Evolutionary conservation across 2,797 vertebrate species (phyloP), one percentile per base, ranked within the genome.

Genomic region (Premnoplex brunnescens): DNA sequence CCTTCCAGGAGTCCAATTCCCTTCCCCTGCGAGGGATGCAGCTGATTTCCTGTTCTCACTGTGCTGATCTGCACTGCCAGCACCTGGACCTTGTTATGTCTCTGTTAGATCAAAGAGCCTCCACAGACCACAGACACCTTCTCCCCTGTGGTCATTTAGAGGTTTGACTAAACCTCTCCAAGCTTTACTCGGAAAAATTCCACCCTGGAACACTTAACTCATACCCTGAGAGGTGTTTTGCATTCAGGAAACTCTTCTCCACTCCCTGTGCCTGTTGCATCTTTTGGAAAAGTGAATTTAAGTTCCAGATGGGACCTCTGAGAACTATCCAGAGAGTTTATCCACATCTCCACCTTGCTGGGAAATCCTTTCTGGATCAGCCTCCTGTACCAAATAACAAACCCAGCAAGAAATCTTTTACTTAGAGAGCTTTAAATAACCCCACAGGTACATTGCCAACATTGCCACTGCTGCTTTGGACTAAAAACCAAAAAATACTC

Each of bases 131-230:
- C 41, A 75, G 51, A 24, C 66, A 79, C 67, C 75, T 64, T 60
- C 75, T 85, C 59, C 59, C 55, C 44, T 13, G 20, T 23, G 68
- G 22, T 58, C 83, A 51, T 92, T 82, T 26, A 39, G 18, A 73
- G 27, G 24, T 68, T 69, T 55, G 72, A 43, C 39, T 56, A 27
- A 93, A 80, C 4, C 3, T 73, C 46, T 81, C 69, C 58, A 54
- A 55, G 76, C 28, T 88, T 77, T 44, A 5, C 39, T 30, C 43
- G 16, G 39, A 77, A 21, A 60, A 75, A 32, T 26, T 32, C 32
- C 26, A 1, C 0, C 14, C 28, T 69, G 34, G 44, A 60, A 84
- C 1, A 1, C 37, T 12, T 5, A 14, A 44, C 26, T 54, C 14
- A 0, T 20, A 18, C 22, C 8, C 4, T 2, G 7, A 44, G 85